Evolutionary conservation across 2,888 invertebrate genomes (phyloP), one percentile per base, ranked within the genome.

Genomic region (Baccha elongata): DNA sequence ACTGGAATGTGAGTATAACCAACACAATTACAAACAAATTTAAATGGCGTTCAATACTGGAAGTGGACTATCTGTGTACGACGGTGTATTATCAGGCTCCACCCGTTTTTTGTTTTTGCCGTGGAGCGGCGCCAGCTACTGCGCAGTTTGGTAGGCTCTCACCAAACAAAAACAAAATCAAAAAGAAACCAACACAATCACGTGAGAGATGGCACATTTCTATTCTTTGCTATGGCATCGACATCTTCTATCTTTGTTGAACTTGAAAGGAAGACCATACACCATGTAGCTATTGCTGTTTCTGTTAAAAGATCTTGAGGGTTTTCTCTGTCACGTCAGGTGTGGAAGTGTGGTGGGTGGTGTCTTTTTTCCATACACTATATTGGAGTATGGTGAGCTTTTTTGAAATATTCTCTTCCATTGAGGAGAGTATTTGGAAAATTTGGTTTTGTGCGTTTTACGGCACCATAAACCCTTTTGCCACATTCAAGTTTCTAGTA

Each of bases 171-270:
- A 40, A 21, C 42, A 32, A 32, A 44, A 37, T 8, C 21, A 35
- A 35, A n/a, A n/a, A 29, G 15, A n/a, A 29, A 40, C 40, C 46
- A 52, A 0, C 48, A 17, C 13, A 8, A 42, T n/a, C n/a, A n/a
- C 60, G n/a, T 42, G 60, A 68, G 62, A 74, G 44, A 58, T 65
- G 60, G 67, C 53, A 67, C 64, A 48, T 15, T 64, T 55, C 55
- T 48, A 19, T 48, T 65, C 50, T 48, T 75, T 62, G 72, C 78
- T 68, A 83, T 83, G 83, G 76, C 78, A 73, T 83, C 83, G 83
- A 83, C 83, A 83, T 83, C 83, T 83, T 83, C 83, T 78, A 83
- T 83, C 83, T 83, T 83, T 83, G 83, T 83, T 83, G 78, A 44
- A 68, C 81, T 32, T 35, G 58, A 74, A 69, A 50, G 48, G 44